Evolutionary conservation across 1,140 invertebrate genomes (phyloP), one percentile per base, ranked within the genome.

Genomic region (Cydia pomonella): DNA sequence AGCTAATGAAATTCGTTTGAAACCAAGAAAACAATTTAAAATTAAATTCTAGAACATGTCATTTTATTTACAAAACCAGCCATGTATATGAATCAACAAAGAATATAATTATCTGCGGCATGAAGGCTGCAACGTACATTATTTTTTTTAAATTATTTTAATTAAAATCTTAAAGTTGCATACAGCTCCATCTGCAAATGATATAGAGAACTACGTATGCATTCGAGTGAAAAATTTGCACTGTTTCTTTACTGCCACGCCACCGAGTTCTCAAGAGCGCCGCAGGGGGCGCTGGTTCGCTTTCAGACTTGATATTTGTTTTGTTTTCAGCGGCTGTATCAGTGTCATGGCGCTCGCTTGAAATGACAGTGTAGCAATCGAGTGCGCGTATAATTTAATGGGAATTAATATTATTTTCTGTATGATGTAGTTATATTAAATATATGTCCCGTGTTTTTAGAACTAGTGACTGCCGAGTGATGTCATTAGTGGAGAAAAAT

Each of bases 361-460:
- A 86, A 87, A 90, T 92, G 89, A 91, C 86, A 88, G 82, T 77
- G 79, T 89, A 92, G 89, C 87, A 83, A 82, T 64, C 73, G 77
- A 75, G 27, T 66, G 13, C 82, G 72, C 83, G 82, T 82, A 85
- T 77, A 84, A 87, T 87, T 83, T 87, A 85, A 87, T 87, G 85
- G 86, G 85, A 87, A 87, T 82, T 89, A 83, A 83, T 81, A 81
- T 80, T 76, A 77, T 78, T 85, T 87, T 75, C 86, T 92, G 88
- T 89, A 92, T 92, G 89, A 92, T 92, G 91, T 92, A 92, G 91
- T 77, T 80, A 76, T 82, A 77, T 87, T 88, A 89, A 72, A 83
- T 85, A 84, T 79, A 82, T 83, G 84, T 79, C 64, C 83, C 75
- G 86, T 81, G 86, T 82, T 79, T 74, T 78, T 80, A 79, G 82